These are phyloP conservation scores for Mythimna vitellina DNA, from an alignment of 2,888 invertebrate species.

Conservation along the genomic window DNA sequence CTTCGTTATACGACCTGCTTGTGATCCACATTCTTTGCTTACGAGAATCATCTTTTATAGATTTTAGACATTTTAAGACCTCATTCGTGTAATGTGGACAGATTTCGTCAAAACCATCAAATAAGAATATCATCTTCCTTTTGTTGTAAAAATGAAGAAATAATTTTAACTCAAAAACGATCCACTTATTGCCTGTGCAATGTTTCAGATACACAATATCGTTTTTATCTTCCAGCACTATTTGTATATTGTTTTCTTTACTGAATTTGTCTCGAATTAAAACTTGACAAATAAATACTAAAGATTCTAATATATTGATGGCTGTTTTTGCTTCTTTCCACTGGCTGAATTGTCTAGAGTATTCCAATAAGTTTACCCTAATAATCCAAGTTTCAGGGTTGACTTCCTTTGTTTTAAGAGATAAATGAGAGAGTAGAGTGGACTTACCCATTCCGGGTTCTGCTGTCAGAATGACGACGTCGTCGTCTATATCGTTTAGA, in stretches of 20 bases:
- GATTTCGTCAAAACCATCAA: too few relatives aligned
- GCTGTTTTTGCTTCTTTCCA: not conserved
- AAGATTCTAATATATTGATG: not conserved
- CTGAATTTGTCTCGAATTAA: not conserved
- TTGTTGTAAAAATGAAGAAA: too few relatives aligned
- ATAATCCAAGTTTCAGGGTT: not conserved
- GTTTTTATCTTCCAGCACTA: not conserved
- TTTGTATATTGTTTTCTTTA: not conserved
- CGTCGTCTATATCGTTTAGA: not conserved
- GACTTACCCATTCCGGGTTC: not conserved
- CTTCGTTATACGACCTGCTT: conserved; percentile 50
- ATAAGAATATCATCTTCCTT: too few relatives aligned
- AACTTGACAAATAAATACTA: not conserved
- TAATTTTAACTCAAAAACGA: too few relatives aligned
- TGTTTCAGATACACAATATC: not conserved
- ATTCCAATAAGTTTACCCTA: not conserved
- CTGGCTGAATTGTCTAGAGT: not conserved
- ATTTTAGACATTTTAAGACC: too few relatives aligned
- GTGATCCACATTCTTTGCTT: conserved; percentile 46
- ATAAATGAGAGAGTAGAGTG: not conserved
- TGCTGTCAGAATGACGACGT: not conserved
- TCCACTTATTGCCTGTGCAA: too few relatives aligned
- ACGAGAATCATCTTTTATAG: not conserved
- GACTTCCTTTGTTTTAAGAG: not conserved
- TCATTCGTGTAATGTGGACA: too few relatives aligned